Percentiles rank a stretch among this genome's conserved stretches.
phyloP scores from a whole-genome alignment of 2,113 vertebrate species.

The Murina feae region DNA sequence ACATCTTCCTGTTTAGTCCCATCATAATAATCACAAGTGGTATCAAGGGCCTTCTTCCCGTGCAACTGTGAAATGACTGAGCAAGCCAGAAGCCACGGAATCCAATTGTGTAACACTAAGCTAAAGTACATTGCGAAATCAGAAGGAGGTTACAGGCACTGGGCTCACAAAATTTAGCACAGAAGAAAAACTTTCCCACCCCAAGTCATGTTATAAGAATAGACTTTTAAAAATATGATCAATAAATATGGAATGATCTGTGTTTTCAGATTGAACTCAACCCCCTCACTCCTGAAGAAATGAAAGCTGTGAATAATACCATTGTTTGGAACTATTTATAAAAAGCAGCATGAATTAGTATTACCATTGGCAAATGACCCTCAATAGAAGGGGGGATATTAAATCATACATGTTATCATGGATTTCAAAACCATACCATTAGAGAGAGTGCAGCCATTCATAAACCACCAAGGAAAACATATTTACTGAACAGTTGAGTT shows the following conservation, averaged over 20 bases:
- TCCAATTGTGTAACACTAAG: background rate
- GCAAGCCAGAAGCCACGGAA: background rate
- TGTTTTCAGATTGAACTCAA: slow-evolving; percentile 14
- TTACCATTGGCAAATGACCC: slow-evolving; percentile 26
- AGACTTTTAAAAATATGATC: slow-evolving; percentile 37
- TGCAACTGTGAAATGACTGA: background rate
- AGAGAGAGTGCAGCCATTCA: slow-evolving; percentile 9
- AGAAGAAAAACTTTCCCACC: background rate
- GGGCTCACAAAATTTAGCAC: background rate
- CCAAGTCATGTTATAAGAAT: background rate
- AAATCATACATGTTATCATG: background rate
- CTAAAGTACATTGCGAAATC: background rate
- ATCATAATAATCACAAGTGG: background rate
- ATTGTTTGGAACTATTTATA: slow-evolving; percentile 39
- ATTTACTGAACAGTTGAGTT: slow-evolving; percentile 23
- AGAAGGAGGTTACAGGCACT: background rate
- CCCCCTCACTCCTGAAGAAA: background rate
- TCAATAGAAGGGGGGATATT: slow-evolving; percentile 26
- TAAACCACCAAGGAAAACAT: slow-evolving; percentile 30
- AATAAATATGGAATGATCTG: slow-evolving; percentile 25
- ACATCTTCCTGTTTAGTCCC: background rate
- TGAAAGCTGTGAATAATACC: slow-evolving; percentile 11
- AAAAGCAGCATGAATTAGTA: slow-evolving; percentile 13
- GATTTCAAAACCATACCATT: slow-evolving; percentile 14
- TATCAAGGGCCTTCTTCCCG: background rate